These are phyloP conservation scores for Onychomys arenicola DNA, from an alignment of 2,797 vertebrate species.

Conservation along the genomic window DNA sequence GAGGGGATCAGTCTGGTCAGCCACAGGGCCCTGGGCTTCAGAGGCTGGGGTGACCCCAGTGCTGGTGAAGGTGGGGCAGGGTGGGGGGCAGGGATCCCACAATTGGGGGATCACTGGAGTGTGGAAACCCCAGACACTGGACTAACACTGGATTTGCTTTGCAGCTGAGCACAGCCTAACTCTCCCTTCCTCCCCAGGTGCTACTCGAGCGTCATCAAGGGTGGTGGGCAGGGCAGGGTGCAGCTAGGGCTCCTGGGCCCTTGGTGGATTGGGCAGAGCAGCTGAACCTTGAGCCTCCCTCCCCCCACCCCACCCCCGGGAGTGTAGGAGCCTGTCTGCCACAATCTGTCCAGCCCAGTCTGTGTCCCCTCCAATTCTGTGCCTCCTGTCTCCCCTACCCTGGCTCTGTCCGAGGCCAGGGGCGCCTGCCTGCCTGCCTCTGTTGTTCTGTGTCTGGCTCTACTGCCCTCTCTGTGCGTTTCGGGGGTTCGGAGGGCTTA, in stretches of 20 bases:
- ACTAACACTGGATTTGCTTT: conserved; percentile 85
- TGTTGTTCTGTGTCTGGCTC: conserved; percentile 43
- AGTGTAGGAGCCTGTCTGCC: conserved; percentile 65
- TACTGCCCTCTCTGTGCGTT: conserved; percentile 39
- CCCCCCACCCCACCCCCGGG: neutral
- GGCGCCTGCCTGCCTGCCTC: conserved; percentile 15
- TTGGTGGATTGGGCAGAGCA: conserved; percentile 33
- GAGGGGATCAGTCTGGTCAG: neutral
- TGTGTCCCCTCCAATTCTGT: conserved; percentile 52
- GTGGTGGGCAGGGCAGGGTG: conserved; percentile 53
- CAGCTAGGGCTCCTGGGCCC: conserved; percentile 55
- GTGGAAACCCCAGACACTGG: conserved; percentile 44
- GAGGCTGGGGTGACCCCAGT: conserved; percentile 76
- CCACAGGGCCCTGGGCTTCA: conserved; percentile 15
- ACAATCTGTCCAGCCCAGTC: conserved; percentile 52
- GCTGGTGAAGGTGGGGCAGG: conserved; percentile 70
- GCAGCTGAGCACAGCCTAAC: conserved; percentile 83
- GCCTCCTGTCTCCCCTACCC: conserved; percentile 46
- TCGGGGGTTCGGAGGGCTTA: conserved; percentile 36
- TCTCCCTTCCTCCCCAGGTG: conserved; percentile 84
- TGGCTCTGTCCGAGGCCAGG: neutral
- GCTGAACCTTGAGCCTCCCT: neutral
- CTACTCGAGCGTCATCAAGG: conserved; percentile 42
- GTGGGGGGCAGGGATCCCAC: conserved; percentile 34
- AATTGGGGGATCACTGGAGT: neutral